A percentile compares a stretch with the other conserved stretches of the same genome.
Conservation (phyloP, 2,888 invertebrate genomes). For the Podabrus alpinus region DNA sequence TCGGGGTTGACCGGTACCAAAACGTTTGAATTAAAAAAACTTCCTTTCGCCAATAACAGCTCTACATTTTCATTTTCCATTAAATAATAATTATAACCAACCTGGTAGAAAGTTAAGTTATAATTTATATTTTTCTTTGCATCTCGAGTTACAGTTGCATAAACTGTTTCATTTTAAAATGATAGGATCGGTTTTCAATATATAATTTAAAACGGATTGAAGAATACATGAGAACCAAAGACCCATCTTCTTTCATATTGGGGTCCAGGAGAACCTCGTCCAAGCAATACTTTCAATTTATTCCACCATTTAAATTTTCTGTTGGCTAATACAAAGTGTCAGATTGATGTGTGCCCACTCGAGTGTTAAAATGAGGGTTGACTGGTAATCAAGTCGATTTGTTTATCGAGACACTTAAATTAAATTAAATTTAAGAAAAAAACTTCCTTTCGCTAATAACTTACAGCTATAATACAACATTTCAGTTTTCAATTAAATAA, state of each 20-base stretch:
- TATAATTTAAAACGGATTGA: conserved; percentile 13
- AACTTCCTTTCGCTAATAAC: too few species aligned
- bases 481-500: conserved; percentile 1
- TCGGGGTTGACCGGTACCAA: background rate
- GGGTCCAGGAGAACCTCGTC: too few species aligned
- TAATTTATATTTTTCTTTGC: background rate
- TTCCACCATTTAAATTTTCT: too few species aligned
- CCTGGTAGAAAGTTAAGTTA: conserved; percentile 4
- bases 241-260: too few species aligned
- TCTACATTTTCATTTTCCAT: background rate
- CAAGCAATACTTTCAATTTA: too few species aligned
- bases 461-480: background rate
- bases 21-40: background rate
- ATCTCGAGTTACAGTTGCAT: conserved; percentile 6
- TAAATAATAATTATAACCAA: conserved; percentile 5
- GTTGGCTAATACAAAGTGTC: too few species aligned
- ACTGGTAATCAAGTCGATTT: background rate
- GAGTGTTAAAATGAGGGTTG: background rate
- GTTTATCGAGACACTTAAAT: too few species aligned
- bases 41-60: background rate
- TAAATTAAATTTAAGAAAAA: too few species aligned
- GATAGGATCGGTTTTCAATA: conserved; percentile 1
- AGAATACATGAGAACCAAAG: too few species aligned
- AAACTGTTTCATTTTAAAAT: conserved; percentile 4
- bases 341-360: too few species aligned